Evolutionary conservation across 2,888 invertebrate species (phyloP).

Genomic region (Physocephala rufipes): DNA sequence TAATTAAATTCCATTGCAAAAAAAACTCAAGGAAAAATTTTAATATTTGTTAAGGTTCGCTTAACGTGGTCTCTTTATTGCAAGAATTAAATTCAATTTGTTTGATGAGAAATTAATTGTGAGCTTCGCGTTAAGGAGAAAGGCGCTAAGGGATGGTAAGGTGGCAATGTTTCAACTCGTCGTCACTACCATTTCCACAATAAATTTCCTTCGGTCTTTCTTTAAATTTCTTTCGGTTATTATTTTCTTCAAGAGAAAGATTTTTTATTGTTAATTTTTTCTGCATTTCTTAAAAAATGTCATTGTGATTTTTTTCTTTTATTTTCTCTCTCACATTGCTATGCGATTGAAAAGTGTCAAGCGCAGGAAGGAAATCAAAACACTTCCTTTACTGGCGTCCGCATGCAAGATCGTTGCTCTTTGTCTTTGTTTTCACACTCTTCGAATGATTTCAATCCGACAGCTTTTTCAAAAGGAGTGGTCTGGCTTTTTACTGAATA

Average conservation of each 20-base stretch:
- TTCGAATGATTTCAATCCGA: background rate
- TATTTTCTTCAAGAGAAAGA: constrained; percentile 34
- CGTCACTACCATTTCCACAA: too few species aligned
- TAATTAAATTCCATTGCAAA: constrained; percentile 30
- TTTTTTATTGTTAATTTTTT: constrained; percentile 3
- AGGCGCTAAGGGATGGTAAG: too few species aligned
- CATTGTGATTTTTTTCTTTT: background rate
- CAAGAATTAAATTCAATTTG: too few species aligned
- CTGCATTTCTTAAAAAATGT: background rate
- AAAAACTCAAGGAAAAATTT: background rate
- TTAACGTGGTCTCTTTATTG: too few species aligned
- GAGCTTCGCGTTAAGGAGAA: too few species aligned
- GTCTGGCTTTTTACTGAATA: too few species aligned
- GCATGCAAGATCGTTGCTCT: constrained; percentile 18
- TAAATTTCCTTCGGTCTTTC: too few species aligned
- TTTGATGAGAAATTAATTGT: too few species aligned
- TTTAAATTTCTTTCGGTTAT: too few species aligned
- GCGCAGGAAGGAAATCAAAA: constrained; percentile 57
- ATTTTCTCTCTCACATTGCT: background rate
- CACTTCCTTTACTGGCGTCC: constrained; percentile 26
- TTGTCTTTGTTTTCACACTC: background rate
- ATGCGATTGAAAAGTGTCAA: constrained; percentile 56
- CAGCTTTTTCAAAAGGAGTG: too few species aligned
- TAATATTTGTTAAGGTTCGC: background rate
- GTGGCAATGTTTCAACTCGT: too few species aligned